phyloP scores from a whole-genome alignment of 2,888 invertebrate genomes.

The Melinopterus prodromus region DNA sequence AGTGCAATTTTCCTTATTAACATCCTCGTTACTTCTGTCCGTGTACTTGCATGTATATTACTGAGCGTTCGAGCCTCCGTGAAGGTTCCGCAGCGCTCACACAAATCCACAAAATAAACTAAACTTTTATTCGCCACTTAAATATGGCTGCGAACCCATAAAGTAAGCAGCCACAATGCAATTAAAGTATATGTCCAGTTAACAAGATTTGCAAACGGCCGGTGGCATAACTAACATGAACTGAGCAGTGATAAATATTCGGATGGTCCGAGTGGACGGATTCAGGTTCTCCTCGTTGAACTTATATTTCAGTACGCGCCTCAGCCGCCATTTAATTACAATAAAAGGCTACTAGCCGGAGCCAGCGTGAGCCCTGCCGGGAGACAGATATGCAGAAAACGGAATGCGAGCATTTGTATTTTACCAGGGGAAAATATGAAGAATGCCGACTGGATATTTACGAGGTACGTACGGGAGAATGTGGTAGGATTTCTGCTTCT shows the following conservation, averaged over 20 bases:
- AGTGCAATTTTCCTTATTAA: too few species aligned
- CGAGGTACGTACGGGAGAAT: conserved; percentile 24
- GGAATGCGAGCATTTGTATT: conserved; percentile 25
- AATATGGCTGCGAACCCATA: background rate
- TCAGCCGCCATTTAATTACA: conserved; percentile 24
- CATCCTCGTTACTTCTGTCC: background rate
- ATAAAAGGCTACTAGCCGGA: conserved; percentile 21
- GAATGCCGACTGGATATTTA: conserved; percentile 23
- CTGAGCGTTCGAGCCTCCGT: background rate
- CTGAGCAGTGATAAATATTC: conserved; percentile 22
- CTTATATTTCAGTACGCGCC: conserved; percentile 20
- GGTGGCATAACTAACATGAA: conserved; percentile 21
- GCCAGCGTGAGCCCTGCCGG: conserved; percentile 10
- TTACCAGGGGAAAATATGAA: conserved; percentile 24
- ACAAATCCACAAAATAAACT: background rate
- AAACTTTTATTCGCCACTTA: background rate
- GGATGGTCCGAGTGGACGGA: conserved; percentile 11
- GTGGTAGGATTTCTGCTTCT: conserved; percentile 9
- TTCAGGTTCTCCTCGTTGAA: conserved; percentile 4
- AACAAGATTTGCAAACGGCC: conserved; percentile 24
- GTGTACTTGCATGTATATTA: background rate
- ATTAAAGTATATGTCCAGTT: conserved; percentile 18
- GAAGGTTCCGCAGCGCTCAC: background rate
- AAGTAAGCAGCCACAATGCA: background rate
- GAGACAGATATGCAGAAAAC: conserved; percentile 25